A percentile compares a stretch with the other conserved stretches of the same genome.
Conservation (phyloP, 2,113 vertebrate genomes). For the Anser cygnoides region DNA sequence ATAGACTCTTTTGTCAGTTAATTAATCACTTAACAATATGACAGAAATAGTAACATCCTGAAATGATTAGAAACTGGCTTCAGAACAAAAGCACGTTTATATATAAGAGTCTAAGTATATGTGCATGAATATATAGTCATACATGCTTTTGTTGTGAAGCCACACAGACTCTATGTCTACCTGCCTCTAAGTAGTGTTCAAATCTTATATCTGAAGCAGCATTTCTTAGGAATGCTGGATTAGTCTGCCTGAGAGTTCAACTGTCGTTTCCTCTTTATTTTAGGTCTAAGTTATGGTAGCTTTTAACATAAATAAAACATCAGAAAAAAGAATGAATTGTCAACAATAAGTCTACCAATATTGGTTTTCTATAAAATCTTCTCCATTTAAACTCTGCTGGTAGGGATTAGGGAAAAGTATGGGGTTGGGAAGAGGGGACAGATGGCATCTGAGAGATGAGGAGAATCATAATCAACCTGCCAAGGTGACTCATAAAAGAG, state of each 20-base stretch:
- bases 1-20: background rate
- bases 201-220: background rate
- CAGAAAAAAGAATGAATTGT: background rate
- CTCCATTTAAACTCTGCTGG: background rate
- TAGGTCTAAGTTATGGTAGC: background rate
- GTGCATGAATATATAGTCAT: no score
- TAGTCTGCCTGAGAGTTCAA: background rate
- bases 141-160: background rate
- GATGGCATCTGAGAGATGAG: background rate
- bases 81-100: conserved; percentile 1
- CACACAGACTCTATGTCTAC: background rate
- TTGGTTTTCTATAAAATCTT: background rate
- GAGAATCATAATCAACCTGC: background rate
- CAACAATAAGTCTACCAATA: background rate
- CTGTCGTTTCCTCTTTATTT: background rate
- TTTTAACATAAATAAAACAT: background rate
- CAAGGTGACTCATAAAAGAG: background rate
- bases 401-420: background rate
- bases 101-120: accelerated
- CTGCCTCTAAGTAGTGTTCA: background rate
- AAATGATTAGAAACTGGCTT: background rate
- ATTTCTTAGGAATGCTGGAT: background rate
- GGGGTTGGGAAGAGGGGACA: no score
- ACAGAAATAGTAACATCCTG: conserved; percentile 37
- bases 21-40: background rate